phyloP scores from a whole-genome alignment of 1,140 invertebrate genomes.

The Tetragnatha versicolor region DNA sequence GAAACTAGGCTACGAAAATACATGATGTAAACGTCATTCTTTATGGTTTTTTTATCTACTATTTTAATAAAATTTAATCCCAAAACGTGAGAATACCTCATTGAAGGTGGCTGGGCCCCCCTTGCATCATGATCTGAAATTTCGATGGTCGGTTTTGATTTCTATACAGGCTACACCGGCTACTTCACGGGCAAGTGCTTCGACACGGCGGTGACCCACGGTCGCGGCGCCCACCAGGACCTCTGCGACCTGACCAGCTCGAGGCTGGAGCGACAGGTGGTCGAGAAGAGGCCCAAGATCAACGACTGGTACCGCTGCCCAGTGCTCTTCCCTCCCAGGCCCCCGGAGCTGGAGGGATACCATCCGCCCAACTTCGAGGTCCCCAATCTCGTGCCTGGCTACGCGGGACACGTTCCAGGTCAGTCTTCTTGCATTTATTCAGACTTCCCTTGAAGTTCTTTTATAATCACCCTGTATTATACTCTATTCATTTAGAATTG shows the following conservation, averaged over 20 bases:
- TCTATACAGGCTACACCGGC: conserved; percentile 23
- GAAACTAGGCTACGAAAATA: too few relatives aligned
- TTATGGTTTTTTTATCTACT: too few relatives aligned
- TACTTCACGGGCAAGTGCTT: conserved; percentile 34
- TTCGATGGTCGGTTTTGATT: not conserved
- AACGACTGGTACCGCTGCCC: conserved; percentile 32
- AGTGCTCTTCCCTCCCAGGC: not conserved
- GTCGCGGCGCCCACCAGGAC: conserved; percentile 15
- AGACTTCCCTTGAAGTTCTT: too few relatives aligned
- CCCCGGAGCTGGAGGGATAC: not conserved
- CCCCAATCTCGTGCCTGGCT: conserved; percentile 26
- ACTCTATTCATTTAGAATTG: too few relatives aligned
- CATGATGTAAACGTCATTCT: too few relatives aligned
- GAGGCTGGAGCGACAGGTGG: conserved; percentile 20
- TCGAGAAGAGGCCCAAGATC: conserved; percentile 26
- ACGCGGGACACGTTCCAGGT: conserved; percentile 39
- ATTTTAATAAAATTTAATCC: too few relatives aligned
- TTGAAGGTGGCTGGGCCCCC: too few relatives aligned
- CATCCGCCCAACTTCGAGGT: not conserved
- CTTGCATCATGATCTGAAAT: too few relatives aligned
- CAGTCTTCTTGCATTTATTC: too few relatives aligned
- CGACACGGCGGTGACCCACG: conserved; percentile 24
- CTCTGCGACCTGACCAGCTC: conserved; percentile 32
- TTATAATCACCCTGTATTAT: too few relatives aligned
- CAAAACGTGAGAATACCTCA: too few relatives aligned